Percentiles rank a stretch among this genome's conserved stretches.
Evolutionary conservation across 2,888 invertebrate species (phyloP).

Genomic region (Tipula unca): DNA sequence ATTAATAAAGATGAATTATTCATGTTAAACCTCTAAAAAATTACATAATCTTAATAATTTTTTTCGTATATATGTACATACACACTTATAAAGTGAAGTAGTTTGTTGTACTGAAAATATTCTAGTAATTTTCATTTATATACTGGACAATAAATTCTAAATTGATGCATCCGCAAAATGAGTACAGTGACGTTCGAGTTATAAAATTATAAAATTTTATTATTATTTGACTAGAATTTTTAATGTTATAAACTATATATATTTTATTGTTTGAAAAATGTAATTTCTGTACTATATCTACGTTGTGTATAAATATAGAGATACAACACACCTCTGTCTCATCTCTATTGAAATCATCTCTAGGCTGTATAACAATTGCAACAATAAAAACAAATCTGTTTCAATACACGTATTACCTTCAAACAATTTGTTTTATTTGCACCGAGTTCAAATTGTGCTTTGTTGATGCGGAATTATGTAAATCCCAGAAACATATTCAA

Average conservation of each 20-base stretch:
- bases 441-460: not conserved
- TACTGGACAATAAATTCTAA: conserved; percentile 16
- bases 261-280: not conserved
- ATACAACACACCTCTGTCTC: not conserved
- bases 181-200: conserved; percentile 3
- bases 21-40: not conserved
- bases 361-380: not conserved
- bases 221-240: not conserved
- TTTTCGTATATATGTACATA: not conserved
- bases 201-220: not conserved
- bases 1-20: not conserved
- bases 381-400: not conserved
- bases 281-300: not conserved
- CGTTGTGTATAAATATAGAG: not conserved
- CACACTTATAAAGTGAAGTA: not conserved
- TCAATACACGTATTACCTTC: not conserved
- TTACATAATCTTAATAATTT: too few species aligned
- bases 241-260: not conserved
- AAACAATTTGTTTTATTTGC: not conserved
- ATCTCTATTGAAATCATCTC: not conserved
- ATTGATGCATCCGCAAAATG: conserved; percentile 20
- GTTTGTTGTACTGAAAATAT: not conserved
- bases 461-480: not conserved
- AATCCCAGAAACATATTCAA: not conserved
- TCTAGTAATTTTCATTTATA: not conserved